Percentiles rank a stretch among this genome's conserved stretches.
phyloP scores from a whole-genome alignment of 2,888 invertebrate genomes.

The Graphium colonna region DNA sequence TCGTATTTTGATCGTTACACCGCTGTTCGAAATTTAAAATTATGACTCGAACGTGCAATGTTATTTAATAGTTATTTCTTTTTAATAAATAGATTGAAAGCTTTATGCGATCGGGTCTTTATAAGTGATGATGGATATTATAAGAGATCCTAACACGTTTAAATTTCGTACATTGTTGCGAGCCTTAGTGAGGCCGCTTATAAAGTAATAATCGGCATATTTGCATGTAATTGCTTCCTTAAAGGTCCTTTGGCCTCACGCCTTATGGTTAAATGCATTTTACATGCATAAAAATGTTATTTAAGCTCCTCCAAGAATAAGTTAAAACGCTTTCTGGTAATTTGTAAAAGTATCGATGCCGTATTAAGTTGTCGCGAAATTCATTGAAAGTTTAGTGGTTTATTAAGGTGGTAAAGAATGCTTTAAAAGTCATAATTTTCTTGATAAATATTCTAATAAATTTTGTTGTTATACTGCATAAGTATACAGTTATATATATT shows the following conservation, averaged over 20 bases:
- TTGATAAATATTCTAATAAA: no score
- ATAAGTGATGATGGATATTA: constrained; percentile 4
- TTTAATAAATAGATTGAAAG: constrained; percentile 35
- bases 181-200: neutral
- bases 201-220: constrained; percentile 12
- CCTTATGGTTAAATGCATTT: constrained; percentile 3
- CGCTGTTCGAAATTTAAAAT: constrained; percentile 53
- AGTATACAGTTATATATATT: no score
- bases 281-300: constrained; percentile 17
- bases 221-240: constrained; percentile 19
- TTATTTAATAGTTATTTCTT: constrained; percentile 46
- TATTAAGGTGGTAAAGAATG: no score
- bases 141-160: neutral
- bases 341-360: neutral
- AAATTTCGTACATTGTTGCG: neutral
- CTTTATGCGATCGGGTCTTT: constrained; percentile 10
- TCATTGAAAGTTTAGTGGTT: no score
- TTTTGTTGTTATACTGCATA: no score
- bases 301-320: neutral
- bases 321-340: neutral
- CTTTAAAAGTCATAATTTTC: no score
- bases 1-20: constrained; percentile 57
- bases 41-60: constrained; percentile 56
- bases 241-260: constrained; percentile 11
- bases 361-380: neutral